Conservation (phyloP, 1,140 invertebrate genomes). For the Cryptotermes secundus region DNA sequence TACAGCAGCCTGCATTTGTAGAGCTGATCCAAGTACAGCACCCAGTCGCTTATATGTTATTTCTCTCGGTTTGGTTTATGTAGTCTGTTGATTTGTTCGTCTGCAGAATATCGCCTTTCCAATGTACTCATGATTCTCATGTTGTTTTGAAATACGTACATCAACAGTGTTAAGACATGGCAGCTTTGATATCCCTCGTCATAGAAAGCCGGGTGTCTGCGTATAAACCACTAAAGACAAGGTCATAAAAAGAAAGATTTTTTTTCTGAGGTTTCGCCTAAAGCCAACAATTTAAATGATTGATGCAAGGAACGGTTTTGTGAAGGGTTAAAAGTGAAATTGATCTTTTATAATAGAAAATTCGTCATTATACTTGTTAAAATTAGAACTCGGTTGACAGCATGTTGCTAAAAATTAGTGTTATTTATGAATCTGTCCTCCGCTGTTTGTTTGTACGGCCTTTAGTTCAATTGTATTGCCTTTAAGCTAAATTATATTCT, state of each 20-base stretch:
- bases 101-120: too few species aligned
- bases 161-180: too few species aligned
- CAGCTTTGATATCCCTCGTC: background rate
- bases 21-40: too few species aligned
- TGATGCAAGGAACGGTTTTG: slow-evolving; percentile 4
- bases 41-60: too few species aligned
- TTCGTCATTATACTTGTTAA: background rate
- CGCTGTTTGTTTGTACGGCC: background rate
- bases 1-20: too few species aligned
- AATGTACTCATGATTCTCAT: too few species aligned
- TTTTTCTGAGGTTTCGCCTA: background rate
- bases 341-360: background rate
- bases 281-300: background rate
- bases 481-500: background rate
- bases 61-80: too few species aligned
- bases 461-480: background rate
- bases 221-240: background rate
- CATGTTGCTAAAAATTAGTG: background rate
- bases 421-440: background rate
- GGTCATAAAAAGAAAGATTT: background rate
- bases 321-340: background rate
- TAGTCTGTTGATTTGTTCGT: too few species aligned
- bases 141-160: too few species aligned
- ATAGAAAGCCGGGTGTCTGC: background rate
- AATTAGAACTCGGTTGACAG: background rate